Conservation (phyloP, 2,888 invertebrate species). For the Heliconius sara region DNA sequence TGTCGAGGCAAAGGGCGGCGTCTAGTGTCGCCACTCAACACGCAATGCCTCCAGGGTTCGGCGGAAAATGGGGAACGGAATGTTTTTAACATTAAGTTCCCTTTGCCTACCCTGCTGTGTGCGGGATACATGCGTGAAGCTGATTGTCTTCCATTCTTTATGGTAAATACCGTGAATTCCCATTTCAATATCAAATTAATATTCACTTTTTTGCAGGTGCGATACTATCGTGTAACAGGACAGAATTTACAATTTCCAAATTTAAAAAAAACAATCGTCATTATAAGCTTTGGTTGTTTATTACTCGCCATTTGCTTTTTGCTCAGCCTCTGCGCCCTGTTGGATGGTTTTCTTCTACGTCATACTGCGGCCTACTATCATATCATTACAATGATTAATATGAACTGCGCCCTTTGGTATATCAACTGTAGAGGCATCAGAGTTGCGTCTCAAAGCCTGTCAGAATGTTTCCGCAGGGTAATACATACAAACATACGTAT, state of each 20-base stretch:
- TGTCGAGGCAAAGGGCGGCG: too few relatives aligned
- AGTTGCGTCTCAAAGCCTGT: constrained; percentile 84
- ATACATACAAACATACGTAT: constrained; percentile 28
- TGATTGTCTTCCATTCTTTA: too few relatives aligned
- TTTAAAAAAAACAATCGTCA: constrained; percentile 84
- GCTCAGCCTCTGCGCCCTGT: constrained; percentile 83
- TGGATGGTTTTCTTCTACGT: constrained; percentile 86
- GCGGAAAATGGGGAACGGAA: too few relatives aligned
- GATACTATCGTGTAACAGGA: constrained; percentile 84
- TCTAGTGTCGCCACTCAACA: too few relatives aligned
- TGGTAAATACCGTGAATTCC: too few relatives aligned
- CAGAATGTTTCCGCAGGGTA: constrained; percentile 81
- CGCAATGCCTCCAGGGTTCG: too few relatives aligned
- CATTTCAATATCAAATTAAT: not conserved
- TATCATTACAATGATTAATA: constrained; percentile 88
- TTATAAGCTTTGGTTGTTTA: constrained; percentile 86
- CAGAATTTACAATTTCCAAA: constrained; percentile 85
- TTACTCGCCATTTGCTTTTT: constrained; percentile 85
- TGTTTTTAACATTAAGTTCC: too few relatives aligned
- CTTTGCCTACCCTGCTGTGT: too few relatives aligned
- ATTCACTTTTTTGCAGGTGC: constrained; percentile 64
- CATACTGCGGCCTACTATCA: constrained; percentile 87
- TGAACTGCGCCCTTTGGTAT: constrained; percentile 89
- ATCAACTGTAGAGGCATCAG: constrained; percentile 87
- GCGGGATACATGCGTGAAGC: too few relatives aligned